Conservation (phyloP, 1,140 invertebrate species). For the Lepidostoma basale region DNA sequence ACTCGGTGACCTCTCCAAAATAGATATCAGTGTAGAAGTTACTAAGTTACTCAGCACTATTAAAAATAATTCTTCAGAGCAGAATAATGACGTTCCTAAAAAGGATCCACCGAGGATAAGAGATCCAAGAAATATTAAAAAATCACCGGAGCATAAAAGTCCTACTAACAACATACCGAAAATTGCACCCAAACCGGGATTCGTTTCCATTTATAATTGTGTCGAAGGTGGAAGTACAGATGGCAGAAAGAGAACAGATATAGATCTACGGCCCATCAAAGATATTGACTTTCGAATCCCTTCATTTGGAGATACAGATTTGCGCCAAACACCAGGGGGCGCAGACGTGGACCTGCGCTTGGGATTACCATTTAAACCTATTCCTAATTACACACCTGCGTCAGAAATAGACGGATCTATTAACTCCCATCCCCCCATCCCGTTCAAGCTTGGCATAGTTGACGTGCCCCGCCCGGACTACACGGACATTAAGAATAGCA, state of each 20-base stretch:
- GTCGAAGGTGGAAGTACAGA: constrained; percentile 58
- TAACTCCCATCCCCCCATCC: constrained; percentile 74
- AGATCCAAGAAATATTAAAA: constrained; percentile 48
- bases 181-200: constrained; percentile 49
- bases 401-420: constrained; percentile 85
- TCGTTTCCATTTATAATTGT: constrained; percentile 60
- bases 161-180: constrained; percentile 48
- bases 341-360: constrained; percentile 77
- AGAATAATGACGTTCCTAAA: constrained; percentile 50
- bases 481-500: constrained; percentile 71
- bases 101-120: constrained; percentile 33
- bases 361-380: constrained; percentile 75
- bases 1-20: constrained; percentile 72
- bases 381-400: constrained; percentile 78
- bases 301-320: constrained; percentile 62
- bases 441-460: constrained; percentile 70
- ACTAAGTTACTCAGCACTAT: constrained; percentile 70
- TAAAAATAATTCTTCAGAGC: constrained; percentile 54
- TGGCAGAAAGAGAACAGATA: constrained; percentile 58
- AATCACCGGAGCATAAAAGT: constrained; percentile 40
- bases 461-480: constrained; percentile 77
- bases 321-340: constrained; percentile 57
- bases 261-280: constrained; percentile 64
- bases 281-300: constrained; percentile 56
- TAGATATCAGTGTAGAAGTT: constrained; percentile 75